These are phyloP conservation scores for Haliclystus octoradiatus DNA, from an alignment of 30 jellyfish, hydroid and myxozoan genomes.

Conservation along the genomic window DNA sequence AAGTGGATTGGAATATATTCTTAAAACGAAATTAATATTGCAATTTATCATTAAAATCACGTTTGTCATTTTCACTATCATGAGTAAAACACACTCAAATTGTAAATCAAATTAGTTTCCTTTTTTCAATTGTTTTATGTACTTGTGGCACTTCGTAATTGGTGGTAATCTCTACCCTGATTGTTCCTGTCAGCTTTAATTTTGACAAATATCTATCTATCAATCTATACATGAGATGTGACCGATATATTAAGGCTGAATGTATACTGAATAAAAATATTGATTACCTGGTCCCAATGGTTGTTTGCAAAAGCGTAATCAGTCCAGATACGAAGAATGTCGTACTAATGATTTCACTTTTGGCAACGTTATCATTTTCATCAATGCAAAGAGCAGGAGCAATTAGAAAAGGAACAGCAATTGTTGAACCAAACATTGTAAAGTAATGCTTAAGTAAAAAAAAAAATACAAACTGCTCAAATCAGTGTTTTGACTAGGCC, in stretches of 20 bases:
- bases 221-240: too few relatives aligned
- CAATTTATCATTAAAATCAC: too few relatives aligned
- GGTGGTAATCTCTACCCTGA: too few relatives aligned
- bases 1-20: too few relatives aligned
- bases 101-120: too few relatives aligned
- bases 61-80: too few relatives aligned
- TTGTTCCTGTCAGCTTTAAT: too few relatives aligned
- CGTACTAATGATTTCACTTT: slow-evolving; percentile 74
- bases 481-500: too few relatives aligned
- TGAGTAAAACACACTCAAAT: too few relatives aligned
- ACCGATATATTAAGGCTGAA: too few relatives aligned
- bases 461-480: background rate
- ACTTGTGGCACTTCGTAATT: too few relatives aligned
- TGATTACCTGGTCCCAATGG: slow-evolving; percentile 64
- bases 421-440: slow-evolving; percentile 89
- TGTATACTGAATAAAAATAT: background rate
- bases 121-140: background rate
- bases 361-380: slow-evolving; percentile 35
- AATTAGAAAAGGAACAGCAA: slow-evolving; percentile 75
- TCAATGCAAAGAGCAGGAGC: slow-evolving; percentile 58
- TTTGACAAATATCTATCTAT: background rate
- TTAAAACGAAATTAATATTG: too few relatives aligned
- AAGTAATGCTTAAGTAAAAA: slow-evolving; percentile 55
- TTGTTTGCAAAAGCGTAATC: slow-evolving; percentile 69
- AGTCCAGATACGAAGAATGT: slow-evolving; percentile 78